These are phyloP conservation scores for Triplophysa dalaica DNA, from an alignment of 2,113 vertebrate species.

Conservation along the genomic window DNA sequence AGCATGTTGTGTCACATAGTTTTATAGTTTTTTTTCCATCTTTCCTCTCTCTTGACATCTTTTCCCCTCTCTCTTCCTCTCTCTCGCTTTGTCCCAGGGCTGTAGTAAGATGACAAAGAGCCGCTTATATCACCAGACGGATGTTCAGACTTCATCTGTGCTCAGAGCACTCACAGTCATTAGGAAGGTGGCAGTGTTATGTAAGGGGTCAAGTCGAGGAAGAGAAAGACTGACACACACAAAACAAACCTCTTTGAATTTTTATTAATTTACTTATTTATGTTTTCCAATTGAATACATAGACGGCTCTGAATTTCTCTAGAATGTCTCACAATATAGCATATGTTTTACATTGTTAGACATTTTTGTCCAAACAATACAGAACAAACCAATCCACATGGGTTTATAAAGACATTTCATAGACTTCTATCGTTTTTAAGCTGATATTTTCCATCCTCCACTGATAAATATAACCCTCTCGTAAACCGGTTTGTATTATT, in stretches of 20 bases:
- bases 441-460: not conserved
- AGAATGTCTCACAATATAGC: no score
- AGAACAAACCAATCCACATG: no score
- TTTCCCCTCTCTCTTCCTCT: constrained; percentile 15
- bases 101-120: constrained; percentile 38
- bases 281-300: no score
- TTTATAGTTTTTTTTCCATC: not conserved
- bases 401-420: not conserved
- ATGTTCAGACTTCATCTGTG: constrained; percentile 41
- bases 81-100: constrained; percentile 17
- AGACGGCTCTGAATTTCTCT: no score
- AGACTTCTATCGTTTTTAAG: not conserved
- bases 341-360: no score
- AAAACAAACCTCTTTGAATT: not conserved
- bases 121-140: constrained; percentile 43
- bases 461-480: not conserved
- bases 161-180: constrained; percentile 30
- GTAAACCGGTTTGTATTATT: not conserved
- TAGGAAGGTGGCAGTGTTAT: constrained; percentile 47
- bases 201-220: constrained; percentile 24
- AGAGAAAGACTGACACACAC: not conserved
- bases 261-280: not conserved
- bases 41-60: constrained; percentile 1
- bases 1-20: constrained; percentile 11
- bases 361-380: no score